Evolutionary conservation across 2,888 invertebrate genomes (phyloP).

Genomic region (Chloroclysta siterata): DNA sequence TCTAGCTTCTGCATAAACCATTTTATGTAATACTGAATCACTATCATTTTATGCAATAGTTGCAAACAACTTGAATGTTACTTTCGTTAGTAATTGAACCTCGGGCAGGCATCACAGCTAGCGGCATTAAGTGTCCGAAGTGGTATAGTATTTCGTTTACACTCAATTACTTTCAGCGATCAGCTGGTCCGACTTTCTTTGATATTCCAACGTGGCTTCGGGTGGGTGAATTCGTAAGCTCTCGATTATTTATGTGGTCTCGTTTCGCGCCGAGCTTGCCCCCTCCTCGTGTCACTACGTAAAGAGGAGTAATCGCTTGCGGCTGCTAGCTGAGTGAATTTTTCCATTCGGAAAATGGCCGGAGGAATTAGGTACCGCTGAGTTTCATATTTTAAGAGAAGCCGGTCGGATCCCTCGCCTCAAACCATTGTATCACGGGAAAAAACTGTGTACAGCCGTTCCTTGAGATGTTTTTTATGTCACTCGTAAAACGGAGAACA

Average conservation of each 20-base stretch:
- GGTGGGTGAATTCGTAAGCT: conserved; percentile 72
- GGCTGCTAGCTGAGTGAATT: conserved; percentile 74
- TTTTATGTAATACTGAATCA: not conserved
- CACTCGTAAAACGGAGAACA: conserved; percentile 67
- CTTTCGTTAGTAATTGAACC: conserved; percentile 31
- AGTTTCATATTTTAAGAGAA: conserved; percentile 71
- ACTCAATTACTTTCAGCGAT: conserved; percentile 62
- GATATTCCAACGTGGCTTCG: conserved; percentile 58
- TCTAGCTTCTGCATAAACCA: not conserved
- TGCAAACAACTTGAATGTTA: conserved; percentile 30
- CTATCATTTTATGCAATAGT: conserved; percentile 4
- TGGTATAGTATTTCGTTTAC: conserved; percentile 51
- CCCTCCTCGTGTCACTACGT: conserved; percentile 67
- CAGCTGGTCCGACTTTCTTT: conserved; percentile 67
- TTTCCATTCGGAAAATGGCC: conserved; percentile 77
- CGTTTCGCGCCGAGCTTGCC: conserved; percentile 53
- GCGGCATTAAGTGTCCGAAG: conserved; percentile 34
- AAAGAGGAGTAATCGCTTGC: conserved; percentile 77
- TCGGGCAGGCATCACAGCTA: conserved; percentile 35
- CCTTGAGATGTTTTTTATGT: conserved; percentile 68
- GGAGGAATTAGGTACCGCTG: conserved; percentile 70
- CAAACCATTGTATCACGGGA: conserved; percentile 45
- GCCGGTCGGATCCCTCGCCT: conserved; percentile 49
- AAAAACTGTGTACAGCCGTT: conserved; percentile 49
- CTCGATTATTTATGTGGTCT: conserved; percentile 78